Percentiles rank a stretch among this genome's conserved stretches.
These are phyloP conservation scores for Aphyosemion australe DNA, from an alignment of 2,113 vertebrate species.

Conservation along the genomic window DNA sequence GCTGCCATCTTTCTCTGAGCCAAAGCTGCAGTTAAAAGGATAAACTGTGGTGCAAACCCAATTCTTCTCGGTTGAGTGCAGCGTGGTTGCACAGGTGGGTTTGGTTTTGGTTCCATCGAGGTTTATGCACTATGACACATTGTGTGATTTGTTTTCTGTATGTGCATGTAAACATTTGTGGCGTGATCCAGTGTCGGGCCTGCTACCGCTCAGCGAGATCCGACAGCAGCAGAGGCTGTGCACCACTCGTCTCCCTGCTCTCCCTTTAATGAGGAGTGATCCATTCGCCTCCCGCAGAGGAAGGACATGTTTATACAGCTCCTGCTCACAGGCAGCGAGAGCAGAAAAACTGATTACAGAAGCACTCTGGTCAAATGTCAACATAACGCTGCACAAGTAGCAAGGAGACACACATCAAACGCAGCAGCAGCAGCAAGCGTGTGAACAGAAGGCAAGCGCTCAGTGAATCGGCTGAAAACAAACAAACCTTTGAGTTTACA, in stretches of 20 bases:
- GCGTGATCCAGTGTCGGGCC: conserved; percentile 1
- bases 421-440: conserved; percentile 46
- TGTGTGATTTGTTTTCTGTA: background rate
- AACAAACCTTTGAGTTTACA: conserved; percentile 69
- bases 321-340: conserved; percentile 67
- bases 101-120: background rate
- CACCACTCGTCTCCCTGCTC: conserved; percentile 46
- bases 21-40: background rate
- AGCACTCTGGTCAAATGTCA: conserved; percentile 76
- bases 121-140: no score
- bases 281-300: conserved; percentile 68
- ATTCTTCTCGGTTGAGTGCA: no score
- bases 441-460: conserved; percentile 63
- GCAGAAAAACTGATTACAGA: conserved; percentile 75
- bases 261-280: conserved; percentile 72
- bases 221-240: conserved; percentile 24
- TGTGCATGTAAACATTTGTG: background rate
- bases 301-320: conserved; percentile 79
- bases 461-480: conserved; percentile 66
- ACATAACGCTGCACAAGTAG: conserved; percentile 61
- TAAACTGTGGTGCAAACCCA: no score
- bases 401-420: conserved; percentile 69
- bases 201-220: conserved; percentile 40
- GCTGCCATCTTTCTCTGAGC: conserved; percentile 5
- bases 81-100: background rate